Percentiles rank a stretch among this genome's conserved stretches.
These are phyloP conservation scores for Pelmatolapia mariae DNA, from an alignment of 2,113 vertebrate species.

Conservation along the genomic window DNA sequence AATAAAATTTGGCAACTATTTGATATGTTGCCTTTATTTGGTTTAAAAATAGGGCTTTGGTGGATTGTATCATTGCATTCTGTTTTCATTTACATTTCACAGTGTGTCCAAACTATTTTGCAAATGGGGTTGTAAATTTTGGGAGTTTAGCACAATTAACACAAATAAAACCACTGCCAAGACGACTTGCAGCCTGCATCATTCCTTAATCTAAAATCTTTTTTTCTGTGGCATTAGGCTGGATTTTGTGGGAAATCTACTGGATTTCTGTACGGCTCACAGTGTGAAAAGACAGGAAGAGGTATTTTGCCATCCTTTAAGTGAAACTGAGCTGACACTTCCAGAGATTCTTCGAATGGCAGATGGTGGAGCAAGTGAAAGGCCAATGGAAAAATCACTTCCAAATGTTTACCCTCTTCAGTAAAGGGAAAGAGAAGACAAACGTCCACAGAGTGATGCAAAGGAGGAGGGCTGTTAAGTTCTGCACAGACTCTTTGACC, in stretches of 20 bases:
- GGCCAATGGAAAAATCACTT: conserved; percentile 52
- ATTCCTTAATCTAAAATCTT: background rate
- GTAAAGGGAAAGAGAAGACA: conserved; percentile 37
- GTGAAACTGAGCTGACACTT: conserved; percentile 14
- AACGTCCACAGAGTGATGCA: background rate
- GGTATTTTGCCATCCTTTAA: background rate
- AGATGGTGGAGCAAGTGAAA: conserved; percentile 33
- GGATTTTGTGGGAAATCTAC: conserved; percentile 16
- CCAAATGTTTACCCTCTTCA: conserved; percentile 52
- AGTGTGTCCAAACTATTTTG: background rate
- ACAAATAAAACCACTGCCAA: background rate
- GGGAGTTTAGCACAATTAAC: background rate
- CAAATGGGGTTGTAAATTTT: background rate
- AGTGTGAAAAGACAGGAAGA: background rate
- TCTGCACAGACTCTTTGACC: conserved; percentile 34
- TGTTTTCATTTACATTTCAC: background rate
- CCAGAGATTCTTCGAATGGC: conserved; percentile 2
- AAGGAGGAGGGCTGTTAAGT: conserved; percentile 6
- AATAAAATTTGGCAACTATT: background rate
- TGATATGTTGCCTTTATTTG: background rate
- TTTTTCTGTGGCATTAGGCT: background rate
- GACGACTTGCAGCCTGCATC: background rate
- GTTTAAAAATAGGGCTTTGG: background rate
- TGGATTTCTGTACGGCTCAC: background rate
- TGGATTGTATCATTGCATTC: background rate